phyloP scores from a whole-genome alignment of 2,113 vertebrate species.

The Ellobius talpinus region DNA sequence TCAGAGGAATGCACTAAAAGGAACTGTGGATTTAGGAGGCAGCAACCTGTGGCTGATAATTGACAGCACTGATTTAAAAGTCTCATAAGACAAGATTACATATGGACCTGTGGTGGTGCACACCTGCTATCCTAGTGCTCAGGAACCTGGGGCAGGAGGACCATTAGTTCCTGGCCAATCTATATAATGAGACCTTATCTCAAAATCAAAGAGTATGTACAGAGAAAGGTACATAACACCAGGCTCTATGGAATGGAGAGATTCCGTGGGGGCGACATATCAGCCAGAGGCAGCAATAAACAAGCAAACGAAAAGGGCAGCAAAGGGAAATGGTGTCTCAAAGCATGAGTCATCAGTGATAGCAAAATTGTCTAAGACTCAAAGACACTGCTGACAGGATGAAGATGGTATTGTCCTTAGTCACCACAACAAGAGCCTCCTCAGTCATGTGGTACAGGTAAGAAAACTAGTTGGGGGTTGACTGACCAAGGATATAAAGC shows the following conservation, averaged over 20 bases:
- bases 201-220: background rate
- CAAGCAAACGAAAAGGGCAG: background rate
- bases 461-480: background rate
- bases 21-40: background rate
- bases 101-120: background rate
- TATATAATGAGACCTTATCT: background rate
- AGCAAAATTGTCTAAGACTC: background rate
- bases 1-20: background rate
- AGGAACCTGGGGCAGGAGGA: background rate
- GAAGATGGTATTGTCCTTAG: background rate
- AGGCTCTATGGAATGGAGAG: background rate
- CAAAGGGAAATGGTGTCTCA: background rate
- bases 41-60: background rate
- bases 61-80: background rate
- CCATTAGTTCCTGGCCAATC: background rate
- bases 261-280: background rate
- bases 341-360: background rate
- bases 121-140: background rate
- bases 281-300: background rate
- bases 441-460: too few species aligned
- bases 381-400: background rate
- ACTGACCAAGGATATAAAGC: background rate
- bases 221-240: background rate
- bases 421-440: background rate
- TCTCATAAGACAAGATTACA: background rate